phyloP scores from a whole-genome alignment of 2,888 invertebrate species.

The Megaustenia siamemsis region DNA sequence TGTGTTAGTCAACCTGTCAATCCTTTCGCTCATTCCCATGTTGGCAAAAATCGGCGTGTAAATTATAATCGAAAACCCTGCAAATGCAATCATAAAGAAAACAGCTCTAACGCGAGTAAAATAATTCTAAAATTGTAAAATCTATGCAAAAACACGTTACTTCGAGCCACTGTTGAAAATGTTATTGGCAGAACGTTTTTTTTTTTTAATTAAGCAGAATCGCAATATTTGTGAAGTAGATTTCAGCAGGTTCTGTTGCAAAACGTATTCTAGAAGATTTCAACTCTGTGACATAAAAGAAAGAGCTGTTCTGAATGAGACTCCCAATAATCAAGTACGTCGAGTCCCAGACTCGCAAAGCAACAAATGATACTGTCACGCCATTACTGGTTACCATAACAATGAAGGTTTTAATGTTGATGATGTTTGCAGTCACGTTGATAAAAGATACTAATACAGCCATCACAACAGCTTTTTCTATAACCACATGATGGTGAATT shows the following conservation, averaged over 20 bases:
- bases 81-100: neutral
- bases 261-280: neutral
- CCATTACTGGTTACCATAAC: slow-evolving; percentile 34
- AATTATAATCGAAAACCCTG: neutral
- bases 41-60: slow-evolving; percentile 15
- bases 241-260: neutral
- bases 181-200: neutral
- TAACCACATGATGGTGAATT: neutral
- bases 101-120: slow-evolving; percentile 6
- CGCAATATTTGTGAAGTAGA: neutral
- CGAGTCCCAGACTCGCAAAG: slow-evolving; percentile 5
- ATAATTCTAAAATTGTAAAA: slow-evolving; percentile 11
- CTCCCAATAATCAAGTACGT: neutral
- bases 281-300: neutral
- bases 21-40: neutral
- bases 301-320: neutral
- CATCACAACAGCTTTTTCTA: neutral
- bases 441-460: neutral
- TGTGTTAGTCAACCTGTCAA: neutral
- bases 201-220: neutral
- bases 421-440: neutral
- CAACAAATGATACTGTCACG: slow-evolving; percentile 5
- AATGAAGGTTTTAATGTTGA: slow-evolving; percentile 11
- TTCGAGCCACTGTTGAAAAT: slow-evolving; percentile 7
- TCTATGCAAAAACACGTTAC: slow-evolving; percentile 20